Evolutionary conservation across 2,888 invertebrate genomes (phyloP), one percentile per base, ranked within the genome.

Genomic region (Cheilosia scutellata): DNA sequence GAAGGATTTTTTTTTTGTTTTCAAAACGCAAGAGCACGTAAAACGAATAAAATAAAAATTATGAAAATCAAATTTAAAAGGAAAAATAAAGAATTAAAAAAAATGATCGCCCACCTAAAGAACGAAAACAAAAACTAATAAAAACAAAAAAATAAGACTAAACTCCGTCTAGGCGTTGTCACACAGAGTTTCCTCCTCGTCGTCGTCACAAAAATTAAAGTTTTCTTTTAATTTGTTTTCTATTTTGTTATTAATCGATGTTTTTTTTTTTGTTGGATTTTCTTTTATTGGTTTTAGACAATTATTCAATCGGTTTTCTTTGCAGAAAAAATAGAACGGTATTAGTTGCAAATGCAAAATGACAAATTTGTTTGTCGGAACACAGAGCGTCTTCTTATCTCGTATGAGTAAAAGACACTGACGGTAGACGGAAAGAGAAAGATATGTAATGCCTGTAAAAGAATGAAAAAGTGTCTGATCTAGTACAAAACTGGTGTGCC

Each of bases 101-200:
- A 51, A 16, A 75, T 53, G 11, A 44, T 78, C 63, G 62, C 77
- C 77, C 77, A 62, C 68, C 37, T 60, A 40, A 47, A 57, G 65
- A 68, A 53, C 44, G 13, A 68, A 68, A 60, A 58, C 33, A 33
- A 76, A 76, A 65, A 58, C 27, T 13, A 47, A 60, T 13, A 47
- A 60, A 58, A 58, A 58, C 62, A 62, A 27, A 44, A 72, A 70
- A 62, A 20, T 31, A 53, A 82, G 71, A 60, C 71, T 49, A 62
- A 65, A 80, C 33, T 75, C 58, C 49, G 80, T 71, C 80, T 76
- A 84, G 84, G 84, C 84, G 84, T 84, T 80, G 84, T 84, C 75
- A 71, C 80, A 71, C 79, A 55, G 62, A 40, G 62, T 74, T 49
- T 65, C 40, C 55, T 63, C 58, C 33, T 62, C 51, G 55, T 68